Evolutionary conservation across 2,888 invertebrate genomes (phyloP), one percentile per base, ranked within the genome.

Genomic region (Strigamia crassipes): DNA sequence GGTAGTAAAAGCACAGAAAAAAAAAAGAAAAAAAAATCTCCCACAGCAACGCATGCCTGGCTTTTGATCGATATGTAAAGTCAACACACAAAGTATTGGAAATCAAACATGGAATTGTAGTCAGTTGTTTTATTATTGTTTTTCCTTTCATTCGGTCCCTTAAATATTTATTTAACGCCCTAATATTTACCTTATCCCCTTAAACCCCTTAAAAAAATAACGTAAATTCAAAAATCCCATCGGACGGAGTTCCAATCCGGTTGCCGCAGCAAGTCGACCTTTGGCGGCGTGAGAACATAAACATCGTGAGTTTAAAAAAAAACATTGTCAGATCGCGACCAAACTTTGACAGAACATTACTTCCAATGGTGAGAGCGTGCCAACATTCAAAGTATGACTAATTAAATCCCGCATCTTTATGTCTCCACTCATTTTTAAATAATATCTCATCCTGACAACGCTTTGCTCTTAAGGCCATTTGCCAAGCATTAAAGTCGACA

Each of bases 401-500:
- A 73, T 73, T 73, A 73, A 73, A 73, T 73, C 73, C 27, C 73
- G 13, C 31, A 73, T 73, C 31, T 73, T 73, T 73, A 73, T 73
- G 73, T 73, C 27, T 27, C 15, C 15, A n/a, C 31, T 73, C 73
- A 73, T 73, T 73, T 73, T 31, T 5, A 73, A 73, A 73, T 73
- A 73, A 73, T 73, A 15, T 73, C 73, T 73, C 73, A 73, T 73
- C 73, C 73, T 73, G 73, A 73, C 73, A 73, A 73, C 73, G 23
- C 31, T 73, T 73, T 73, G 15, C 23, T 73, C 31, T n/a, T 73
- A 73, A 73, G 73, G 73, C 31, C 73, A 56, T 56, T 56, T 56
- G 56, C 56, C 56, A 56, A 56, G 21, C 18, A n/a, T 56, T 56
- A 56, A 56, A 56, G 56, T 2, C 56, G 56, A 56, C 18, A 56